Evolutionary conservation across 2,113 vertebrate genomes (phyloP).

Genomic region (Ictalurus furcatus): DNA sequence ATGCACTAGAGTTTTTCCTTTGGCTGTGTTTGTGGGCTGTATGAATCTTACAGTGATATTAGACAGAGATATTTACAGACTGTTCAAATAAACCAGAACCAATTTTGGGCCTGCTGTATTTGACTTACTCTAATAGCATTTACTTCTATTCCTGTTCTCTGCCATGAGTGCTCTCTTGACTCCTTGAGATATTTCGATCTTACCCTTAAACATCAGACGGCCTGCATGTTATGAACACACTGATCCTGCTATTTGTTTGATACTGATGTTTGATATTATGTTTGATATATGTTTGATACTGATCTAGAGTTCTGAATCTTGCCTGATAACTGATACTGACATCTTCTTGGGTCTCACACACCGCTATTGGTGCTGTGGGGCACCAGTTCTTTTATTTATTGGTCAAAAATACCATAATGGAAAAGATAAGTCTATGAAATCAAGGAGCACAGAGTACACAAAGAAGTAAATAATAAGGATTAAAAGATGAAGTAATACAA

Average conservation of each 20-base stretch:
- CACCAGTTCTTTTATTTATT: neutral
- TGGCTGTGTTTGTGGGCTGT: neutral
- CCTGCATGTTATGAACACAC: neutral
- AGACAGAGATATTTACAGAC: neutral
- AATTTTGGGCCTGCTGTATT: neutral
- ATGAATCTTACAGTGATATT: neutral
- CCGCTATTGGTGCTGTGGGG: neutral
- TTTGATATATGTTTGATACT: neutral
- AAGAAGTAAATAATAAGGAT: neutral
- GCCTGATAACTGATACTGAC: neutral
- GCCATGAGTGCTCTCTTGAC: neutral
- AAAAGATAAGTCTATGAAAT: neutral
- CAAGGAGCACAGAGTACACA: neutral
- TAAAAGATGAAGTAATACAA: neutral
- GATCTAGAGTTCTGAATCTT: neutral
- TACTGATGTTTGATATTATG: too few relatives aligned
- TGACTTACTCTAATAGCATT: neutral
- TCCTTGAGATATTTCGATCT: neutral
- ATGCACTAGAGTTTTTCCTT: neutral
- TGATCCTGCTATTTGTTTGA: neutral
- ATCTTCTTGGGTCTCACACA: neutral
- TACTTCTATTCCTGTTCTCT: neutral
- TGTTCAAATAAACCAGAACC: neutral
- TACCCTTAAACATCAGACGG: neutral
- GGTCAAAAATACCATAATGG: neutral